phyloP scores from a whole-genome alignment of 2,113 vertebrate genomes.

The Myotis lucifugus region DNA sequence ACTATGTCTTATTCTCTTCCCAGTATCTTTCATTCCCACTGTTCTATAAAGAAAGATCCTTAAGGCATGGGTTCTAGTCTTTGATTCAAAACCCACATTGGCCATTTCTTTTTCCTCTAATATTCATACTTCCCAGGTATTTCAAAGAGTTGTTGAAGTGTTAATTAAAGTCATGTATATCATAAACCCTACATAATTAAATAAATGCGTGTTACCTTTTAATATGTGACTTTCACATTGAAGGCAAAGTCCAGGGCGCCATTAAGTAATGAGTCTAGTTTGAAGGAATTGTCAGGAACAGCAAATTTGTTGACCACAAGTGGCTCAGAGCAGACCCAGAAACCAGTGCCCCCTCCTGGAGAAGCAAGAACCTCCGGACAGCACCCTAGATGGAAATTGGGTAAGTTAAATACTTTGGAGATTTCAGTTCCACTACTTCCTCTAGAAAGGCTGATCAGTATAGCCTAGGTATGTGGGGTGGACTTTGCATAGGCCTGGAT shows the following conservation, averaged over 20 bases:
- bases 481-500: not conserved
- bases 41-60: not conserved
- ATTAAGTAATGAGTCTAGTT: not conserved
- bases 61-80: not conserved
- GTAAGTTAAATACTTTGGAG: conserved; percentile 36
- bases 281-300: not conserved
- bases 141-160: not conserved
- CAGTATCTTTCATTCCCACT: not conserved
- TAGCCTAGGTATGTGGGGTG: not conserved
- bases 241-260: not conserved
- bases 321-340: not conserved
- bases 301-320: not conserved
- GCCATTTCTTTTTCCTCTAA: not conserved
- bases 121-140: not conserved
- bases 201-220: not conserved
- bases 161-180: not conserved
- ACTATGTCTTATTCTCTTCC: not conserved
- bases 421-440: not conserved
- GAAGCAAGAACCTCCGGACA: not conserved
- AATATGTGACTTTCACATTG: conserved; percentile 24
- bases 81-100: not conserved
- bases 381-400: not conserved
- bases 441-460: not conserved
- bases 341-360: not conserved
- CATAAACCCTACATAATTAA: not conserved